These are phyloP conservation scores for Pedetes capensis DNA, from an alignment of 2,113 vertebrate species.

Conservation along the genomic window DNA sequence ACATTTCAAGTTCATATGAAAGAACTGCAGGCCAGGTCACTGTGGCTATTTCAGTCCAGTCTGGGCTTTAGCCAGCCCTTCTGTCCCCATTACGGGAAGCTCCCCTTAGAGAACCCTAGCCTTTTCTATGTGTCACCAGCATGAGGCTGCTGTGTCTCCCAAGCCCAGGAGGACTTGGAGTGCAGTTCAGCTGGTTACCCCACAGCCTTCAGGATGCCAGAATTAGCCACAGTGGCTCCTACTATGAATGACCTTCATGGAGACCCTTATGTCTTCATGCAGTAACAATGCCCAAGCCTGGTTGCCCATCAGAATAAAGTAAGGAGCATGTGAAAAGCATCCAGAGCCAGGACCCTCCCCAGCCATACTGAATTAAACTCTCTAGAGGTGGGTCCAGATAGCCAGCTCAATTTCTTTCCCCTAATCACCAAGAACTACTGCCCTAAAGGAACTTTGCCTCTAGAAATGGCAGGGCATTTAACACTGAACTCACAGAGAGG, in stretches of 20 bases:
- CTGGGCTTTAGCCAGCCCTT: not conserved
- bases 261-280: not conserved
- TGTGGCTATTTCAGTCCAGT: not conserved
- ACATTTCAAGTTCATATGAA: conserved; percentile 54
- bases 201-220: not conserved
- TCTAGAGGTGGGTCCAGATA: not conserved
- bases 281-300: not conserved
- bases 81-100: not conserved
- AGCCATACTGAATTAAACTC: not conserved
- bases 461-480: not conserved
- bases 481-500: not conserved
- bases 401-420: not conserved
- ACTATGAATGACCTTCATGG: not conserved
- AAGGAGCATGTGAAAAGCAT: not conserved
- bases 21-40: conserved; percentile 28
- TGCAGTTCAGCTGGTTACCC: not conserved
- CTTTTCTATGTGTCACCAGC: not conserved
- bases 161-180: not conserved
- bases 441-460: not conserved
- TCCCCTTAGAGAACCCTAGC: not conserved
- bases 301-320: not conserved
- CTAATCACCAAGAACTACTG: not conserved
- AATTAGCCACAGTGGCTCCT: not conserved
- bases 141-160: not conserved
- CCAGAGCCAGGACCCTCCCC: not conserved